These are phyloP conservation scores for Agrotis clavis DNA, from an alignment of 2,888 invertebrate genomes.

Conservation along the genomic window DNA sequence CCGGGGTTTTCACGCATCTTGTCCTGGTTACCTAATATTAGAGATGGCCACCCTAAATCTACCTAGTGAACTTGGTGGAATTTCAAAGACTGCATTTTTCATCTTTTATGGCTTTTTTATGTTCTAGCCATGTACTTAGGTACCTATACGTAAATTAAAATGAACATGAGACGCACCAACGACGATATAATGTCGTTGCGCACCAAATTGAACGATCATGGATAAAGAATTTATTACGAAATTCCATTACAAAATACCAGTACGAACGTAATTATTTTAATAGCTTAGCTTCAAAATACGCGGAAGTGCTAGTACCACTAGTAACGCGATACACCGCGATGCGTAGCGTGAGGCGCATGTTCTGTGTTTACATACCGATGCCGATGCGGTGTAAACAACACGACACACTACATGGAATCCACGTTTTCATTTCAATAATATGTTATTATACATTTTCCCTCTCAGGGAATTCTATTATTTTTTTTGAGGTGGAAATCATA, in stretches of 20 bases:
- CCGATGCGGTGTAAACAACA: constrained; percentile 31
- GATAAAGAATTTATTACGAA: not conserved
- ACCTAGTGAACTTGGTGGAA: not conserved
- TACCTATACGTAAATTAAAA: too few relatives aligned
- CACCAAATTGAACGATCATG: not conserved
- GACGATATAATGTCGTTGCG: too few relatives aligned
- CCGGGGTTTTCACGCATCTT: too few relatives aligned
- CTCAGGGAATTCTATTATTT: too few relatives aligned
- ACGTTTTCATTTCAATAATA: too few relatives aligned
- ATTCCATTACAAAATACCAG: not conserved
- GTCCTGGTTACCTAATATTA: too few relatives aligned
- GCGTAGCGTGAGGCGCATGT: not conserved
- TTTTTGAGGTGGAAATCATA: too few relatives aligned
- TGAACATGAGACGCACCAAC: not conserved
- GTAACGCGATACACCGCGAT: not conserved
- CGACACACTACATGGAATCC: not conserved
- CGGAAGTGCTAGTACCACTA: constrained; percentile 10
- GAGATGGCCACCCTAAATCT: too few relatives aligned
- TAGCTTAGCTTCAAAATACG: not conserved
- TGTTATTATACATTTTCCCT: too few relatives aligned
- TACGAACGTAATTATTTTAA: not conserved
- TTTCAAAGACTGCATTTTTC: not conserved
- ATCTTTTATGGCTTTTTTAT: too few relatives aligned
- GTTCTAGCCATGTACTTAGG: too few relatives aligned
- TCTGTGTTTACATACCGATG: constrained; percentile 24